A percentile compares a stretch with the other conserved stretches of the same genome.
These are phyloP conservation scores for Lonchura striata DNA, from an alignment of 2,113 vertebrate genomes.

Conservation along the genomic window DNA sequence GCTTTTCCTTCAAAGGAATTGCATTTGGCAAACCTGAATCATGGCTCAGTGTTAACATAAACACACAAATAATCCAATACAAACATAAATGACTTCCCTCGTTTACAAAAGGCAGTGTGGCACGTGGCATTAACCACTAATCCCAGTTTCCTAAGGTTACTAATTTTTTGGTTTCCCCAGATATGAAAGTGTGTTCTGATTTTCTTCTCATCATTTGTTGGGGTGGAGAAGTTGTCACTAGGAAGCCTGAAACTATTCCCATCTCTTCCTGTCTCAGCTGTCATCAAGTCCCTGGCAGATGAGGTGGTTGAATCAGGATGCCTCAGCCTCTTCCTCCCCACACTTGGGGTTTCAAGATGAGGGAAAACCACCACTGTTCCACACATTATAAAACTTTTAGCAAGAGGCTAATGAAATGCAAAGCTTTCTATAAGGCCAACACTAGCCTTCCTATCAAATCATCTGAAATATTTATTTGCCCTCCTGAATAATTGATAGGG, in stretches of 20 bases:
- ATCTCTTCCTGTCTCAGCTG: neutral
- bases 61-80: slow-evolving; percentile 46
- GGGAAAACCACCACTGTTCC: slow-evolving; percentile 67
- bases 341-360: slow-evolving; percentile 31
- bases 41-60: slow-evolving; percentile 17
- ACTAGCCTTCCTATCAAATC: slow-evolving; percentile 84
- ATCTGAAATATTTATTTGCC: slow-evolving; percentile 89
- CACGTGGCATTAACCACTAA: neutral
- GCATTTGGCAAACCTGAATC: slow-evolving; percentile 23
- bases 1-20: slow-evolving; percentile 50
- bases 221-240: slow-evolving; percentile 24
- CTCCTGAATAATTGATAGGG: slow-evolving; percentile 91
- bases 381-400: slow-evolving; percentile 85
- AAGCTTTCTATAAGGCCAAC: slow-evolving; percentile 80
- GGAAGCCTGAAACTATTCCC: slow-evolving; percentile 51
- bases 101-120: slow-evolving; percentile 3
- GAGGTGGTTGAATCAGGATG: neutral
- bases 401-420: slow-evolving; percentile 85
- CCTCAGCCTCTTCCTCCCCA: slow-evolving; percentile 25
- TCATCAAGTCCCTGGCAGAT: slow-evolving; percentile 35
- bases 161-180: slow-evolving; percentile 39
- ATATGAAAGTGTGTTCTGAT: neutral
- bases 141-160: neutral
- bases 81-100: slow-evolving; percentile 22
- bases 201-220: neutral